These are phyloP conservation scores for Eristalis arbustorum DNA, from an alignment of 2,888 invertebrate genomes.

Conservation along the genomic window DNA sequence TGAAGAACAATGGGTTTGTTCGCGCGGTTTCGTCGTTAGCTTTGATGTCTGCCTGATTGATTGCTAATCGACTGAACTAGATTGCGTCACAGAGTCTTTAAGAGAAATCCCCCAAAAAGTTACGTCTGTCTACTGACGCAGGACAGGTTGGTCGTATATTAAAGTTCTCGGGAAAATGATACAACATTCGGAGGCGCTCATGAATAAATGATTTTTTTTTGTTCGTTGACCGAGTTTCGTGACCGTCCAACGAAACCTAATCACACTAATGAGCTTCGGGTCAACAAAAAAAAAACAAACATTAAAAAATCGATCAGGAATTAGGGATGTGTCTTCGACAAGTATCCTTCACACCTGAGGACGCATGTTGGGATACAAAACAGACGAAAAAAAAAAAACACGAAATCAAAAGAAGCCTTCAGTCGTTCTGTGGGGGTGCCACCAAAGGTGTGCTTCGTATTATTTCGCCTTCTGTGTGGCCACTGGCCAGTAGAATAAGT, in stretches of 20 bases:
- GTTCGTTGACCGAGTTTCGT: neutral
- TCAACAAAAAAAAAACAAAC: neutral
- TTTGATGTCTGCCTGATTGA: neutral
- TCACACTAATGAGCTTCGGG: slow-evolving; percentile 17
- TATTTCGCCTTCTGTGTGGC: neutral
- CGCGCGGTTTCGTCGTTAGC: neutral
- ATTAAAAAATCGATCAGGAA: slow-evolving; percentile 21
- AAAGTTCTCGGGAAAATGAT: neutral
- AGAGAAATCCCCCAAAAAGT: neutral
- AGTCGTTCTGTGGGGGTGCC: neutral
- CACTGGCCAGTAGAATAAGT: neutral
- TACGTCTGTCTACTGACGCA: neutral
- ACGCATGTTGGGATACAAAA: neutral
- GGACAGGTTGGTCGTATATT: neutral
- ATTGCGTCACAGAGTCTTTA: neutral
- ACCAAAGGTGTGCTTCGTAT: neutral
- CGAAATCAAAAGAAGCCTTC: neutral
- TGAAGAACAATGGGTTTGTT: neutral
- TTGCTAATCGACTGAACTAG: neutral
- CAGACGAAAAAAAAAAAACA: neutral
- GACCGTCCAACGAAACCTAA: neutral
- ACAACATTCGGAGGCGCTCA: slow-evolving; percentile 6
- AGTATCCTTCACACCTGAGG: slow-evolving; percentile 1
- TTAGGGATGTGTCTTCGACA: neutral
- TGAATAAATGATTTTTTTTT: slow-evolving; percentile 36